Conservation (phyloP, 2,888 invertebrate genomes). For the Mamestra brassicae region DNA sequence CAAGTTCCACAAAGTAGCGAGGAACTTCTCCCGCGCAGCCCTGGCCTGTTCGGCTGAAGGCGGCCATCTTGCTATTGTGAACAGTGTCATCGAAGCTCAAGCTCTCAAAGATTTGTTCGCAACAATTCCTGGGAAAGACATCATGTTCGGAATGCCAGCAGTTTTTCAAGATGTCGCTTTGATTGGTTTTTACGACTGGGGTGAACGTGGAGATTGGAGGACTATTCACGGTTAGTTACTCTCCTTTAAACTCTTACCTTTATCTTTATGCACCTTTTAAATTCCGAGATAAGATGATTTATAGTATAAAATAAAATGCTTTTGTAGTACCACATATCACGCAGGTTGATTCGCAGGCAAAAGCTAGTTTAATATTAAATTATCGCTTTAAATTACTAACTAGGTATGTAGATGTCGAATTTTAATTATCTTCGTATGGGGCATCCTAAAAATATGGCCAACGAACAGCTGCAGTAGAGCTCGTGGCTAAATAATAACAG, state of each 20-base stretch:
- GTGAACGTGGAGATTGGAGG: constrained; percentile 10
- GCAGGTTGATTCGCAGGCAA: neutral
- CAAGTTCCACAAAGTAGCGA: constrained; percentile 75
- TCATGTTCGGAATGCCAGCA: neutral
- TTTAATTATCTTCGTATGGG: no score
- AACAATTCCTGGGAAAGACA: neutral
- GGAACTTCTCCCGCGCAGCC: constrained; percentile 74
- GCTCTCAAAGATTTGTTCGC: constrained; percentile 63
- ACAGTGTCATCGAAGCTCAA: constrained; percentile 70
- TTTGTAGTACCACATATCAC: no score
- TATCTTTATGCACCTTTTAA: neutral
- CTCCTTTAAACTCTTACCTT: no score
- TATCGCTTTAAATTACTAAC: no score
- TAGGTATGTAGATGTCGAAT: no score
- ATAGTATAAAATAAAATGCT: neutral
- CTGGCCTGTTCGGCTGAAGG: constrained; percentile 77
- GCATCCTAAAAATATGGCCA: no score
- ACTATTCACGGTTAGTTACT: constrained; percentile 22
- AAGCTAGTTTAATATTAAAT: no score
- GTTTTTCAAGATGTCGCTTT: neutral
- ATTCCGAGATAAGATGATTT: neutral
- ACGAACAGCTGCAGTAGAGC: no score
- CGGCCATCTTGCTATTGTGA: constrained; percentile 75
- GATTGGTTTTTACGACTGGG: constrained; percentile 21
- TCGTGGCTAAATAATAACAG: no score